phyloP scores from a whole-genome alignment of 2,797 vertebrate species.

The Dryobates pubescens region DNA sequence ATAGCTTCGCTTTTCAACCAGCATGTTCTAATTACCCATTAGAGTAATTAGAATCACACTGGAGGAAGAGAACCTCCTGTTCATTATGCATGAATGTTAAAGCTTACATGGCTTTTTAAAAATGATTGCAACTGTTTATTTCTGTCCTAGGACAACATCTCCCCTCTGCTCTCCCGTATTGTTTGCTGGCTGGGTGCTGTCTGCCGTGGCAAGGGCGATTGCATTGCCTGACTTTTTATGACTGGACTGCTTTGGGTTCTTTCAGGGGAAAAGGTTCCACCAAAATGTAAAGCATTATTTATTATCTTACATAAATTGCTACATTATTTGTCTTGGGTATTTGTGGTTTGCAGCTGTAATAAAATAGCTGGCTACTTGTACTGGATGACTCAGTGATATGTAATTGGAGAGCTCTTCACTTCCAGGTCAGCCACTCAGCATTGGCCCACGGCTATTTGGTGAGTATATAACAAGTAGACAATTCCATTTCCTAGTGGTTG shows the following conservation, averaged over 20 bases:
- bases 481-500: not conserved
- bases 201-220: not conserved
- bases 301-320: constrained; percentile 32
- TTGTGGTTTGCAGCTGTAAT: constrained; percentile 32
- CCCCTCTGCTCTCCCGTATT: not conserved
- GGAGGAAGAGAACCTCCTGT: not conserved
- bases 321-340: constrained; percentile 13
- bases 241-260: not conserved
- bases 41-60: not conserved
- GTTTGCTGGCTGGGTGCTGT: not conserved
- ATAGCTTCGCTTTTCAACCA: not conserved
- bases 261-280: not conserved
- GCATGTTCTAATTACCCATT: not conserved
- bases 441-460: not conserved
- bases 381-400: not conserved
- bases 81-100: not conserved
- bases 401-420: constrained; percentile 42
- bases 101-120: not conserved
- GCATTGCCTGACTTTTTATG: not conserved
- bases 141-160: not conserved
- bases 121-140: not conserved
- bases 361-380: constrained; percentile 14
- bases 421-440: constrained; percentile 22
- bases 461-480: not conserved
- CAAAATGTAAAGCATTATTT: constrained; percentile 1